Percentiles rank a stretch among this genome's conserved stretches.
Conservation (phyloP, 2,113 vertebrate species). For the Fulmarus glacialis region DNA sequence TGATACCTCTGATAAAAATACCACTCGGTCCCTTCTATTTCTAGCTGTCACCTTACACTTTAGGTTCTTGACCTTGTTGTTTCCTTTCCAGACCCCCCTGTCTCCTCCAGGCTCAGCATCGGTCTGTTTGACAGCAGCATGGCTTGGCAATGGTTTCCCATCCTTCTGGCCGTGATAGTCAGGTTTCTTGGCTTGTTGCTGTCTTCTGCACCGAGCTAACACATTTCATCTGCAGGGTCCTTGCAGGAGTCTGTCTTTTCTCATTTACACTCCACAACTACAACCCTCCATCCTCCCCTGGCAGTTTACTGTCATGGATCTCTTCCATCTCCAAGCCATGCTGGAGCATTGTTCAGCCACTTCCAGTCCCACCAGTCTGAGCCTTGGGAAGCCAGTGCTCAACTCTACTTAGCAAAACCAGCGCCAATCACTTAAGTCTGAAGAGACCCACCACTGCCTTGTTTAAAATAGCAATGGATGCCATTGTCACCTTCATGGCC, state of each 20-base stretch:
- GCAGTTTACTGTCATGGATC: background rate
- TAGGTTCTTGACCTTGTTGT: background rate
- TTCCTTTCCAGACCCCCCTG: background rate
- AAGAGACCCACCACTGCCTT: background rate
- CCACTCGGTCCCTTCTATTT: background rate
- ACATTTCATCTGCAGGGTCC: background rate
- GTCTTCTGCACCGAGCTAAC: background rate
- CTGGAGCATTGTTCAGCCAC: background rate
- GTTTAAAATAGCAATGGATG: background rate
- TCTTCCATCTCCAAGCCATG: background rate
- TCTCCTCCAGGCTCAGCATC: background rate
- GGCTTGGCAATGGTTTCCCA: background rate
- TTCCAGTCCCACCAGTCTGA: background rate
- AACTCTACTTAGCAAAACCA: background rate
- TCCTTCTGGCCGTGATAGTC: background rate
- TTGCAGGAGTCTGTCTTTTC: background rate
- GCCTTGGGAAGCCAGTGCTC: background rate
- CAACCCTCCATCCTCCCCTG: background rate
- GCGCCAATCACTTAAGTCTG: fast-evolving
- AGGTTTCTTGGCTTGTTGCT: background rate
- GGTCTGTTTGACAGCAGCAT: background rate
- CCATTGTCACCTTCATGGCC: background rate
- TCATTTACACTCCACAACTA: background rate
- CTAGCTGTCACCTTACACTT: background rate
- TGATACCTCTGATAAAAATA: background rate